These are phyloP conservation scores for Pseudorasbora parva DNA, from an alignment of 2,113 vertebrate genomes.

Conservation along the genomic window DNA sequence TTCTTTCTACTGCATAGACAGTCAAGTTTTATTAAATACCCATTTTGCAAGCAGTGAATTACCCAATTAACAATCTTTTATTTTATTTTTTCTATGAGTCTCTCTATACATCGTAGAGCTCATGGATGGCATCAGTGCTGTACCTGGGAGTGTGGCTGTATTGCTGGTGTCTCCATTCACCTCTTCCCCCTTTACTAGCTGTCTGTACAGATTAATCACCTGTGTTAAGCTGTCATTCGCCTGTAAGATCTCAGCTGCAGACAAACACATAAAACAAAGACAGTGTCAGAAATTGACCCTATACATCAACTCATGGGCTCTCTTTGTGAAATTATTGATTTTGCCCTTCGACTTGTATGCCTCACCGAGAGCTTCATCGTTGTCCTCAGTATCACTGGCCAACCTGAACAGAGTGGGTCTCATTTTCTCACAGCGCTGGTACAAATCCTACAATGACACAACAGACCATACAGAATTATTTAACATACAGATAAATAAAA, in stretches of 20 bases:
- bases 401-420: slow-evolving; percentile 93
- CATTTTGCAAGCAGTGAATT: too few relatives aligned
- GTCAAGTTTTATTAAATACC: too few relatives aligned
- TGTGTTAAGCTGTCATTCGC: slow-evolving; percentile 97
- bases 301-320: neutral
- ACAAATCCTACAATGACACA: slow-evolving; percentile 83
- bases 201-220: slow-evolving; percentile 93
- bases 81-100: neutral
- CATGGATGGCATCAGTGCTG: neutral
- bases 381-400: slow-evolving; percentile 97
- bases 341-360: neutral
- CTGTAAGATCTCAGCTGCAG: slow-evolving; percentile 91
- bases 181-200: slow-evolving; percentile 90
- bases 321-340: neutral
- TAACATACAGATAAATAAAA: neutral
- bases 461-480: neutral
- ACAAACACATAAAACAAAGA: slow-evolving; percentile 4
- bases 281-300: neutral
- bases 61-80: too few relatives aligned
- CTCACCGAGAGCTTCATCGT: slow-evolving; percentile 94
- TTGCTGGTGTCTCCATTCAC: slow-evolving; percentile 81
- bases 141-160: slow-evolving; percentile 77
- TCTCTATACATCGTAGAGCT: neutral
- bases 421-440: slow-evolving; percentile 97
- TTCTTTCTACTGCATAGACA: too few relatives aligned